These are phyloP conservation scores for Bombus waltoni DNA, from an alignment of 1,140 invertebrate genomes.

Conservation along the genomic window DNA sequence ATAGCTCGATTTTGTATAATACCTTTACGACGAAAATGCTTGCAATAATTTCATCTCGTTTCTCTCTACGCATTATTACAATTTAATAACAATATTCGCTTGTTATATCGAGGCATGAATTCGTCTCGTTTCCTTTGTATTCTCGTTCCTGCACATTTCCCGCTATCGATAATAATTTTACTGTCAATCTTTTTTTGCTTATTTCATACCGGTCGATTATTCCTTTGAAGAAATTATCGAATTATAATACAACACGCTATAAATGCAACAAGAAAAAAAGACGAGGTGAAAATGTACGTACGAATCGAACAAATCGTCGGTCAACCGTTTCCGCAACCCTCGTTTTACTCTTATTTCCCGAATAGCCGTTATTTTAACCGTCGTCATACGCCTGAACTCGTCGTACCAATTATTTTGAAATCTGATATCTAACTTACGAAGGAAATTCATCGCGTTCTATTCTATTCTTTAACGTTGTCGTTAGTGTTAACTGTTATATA, in stretches of 20 bases:
- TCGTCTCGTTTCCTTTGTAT: neutral
- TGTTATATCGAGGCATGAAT: neutral
- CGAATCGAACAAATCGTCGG: neutral
- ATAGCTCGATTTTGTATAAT: too few species aligned
- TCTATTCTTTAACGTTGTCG: too few species aligned
- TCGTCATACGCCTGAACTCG: neutral
- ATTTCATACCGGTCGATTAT: neutral
- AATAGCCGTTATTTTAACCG: slow-evolving; percentile 5
- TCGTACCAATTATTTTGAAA: neutral
- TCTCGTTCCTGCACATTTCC: neutral
- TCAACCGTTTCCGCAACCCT: neutral
- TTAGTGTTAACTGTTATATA: neutral
- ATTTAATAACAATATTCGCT: neutral
- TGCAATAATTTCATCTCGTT: neutral
- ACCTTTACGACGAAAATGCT: neutral
- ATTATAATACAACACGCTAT: neutral
- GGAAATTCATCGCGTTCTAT: neutral
- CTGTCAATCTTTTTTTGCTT: neutral
- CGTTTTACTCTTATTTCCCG: neutral
- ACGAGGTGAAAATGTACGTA: neutral
- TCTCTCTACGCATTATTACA: neutral
- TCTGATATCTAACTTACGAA: neutral
- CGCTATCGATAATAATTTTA: neutral
- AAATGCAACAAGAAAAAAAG: slow-evolving; percentile 6
- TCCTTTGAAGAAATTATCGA: slow-evolving; percentile 39